A percentile compares a stretch with the other conserved stretches of the same genome.
phyloP scores from a whole-genome alignment of 1,140 invertebrate species.

The Schlechtendalia chinensis region DNA sequence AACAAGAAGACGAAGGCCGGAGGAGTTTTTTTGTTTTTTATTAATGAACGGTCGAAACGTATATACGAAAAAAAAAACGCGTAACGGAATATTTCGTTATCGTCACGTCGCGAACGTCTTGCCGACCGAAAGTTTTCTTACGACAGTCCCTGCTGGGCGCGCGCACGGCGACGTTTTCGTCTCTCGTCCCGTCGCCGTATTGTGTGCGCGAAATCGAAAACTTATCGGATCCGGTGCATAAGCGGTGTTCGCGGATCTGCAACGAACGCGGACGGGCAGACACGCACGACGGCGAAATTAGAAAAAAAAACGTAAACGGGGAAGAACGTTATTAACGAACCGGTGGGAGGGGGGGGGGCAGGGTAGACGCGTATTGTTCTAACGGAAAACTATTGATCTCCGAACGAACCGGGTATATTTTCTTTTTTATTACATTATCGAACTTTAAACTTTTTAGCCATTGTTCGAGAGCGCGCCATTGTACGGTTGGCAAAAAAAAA shows the following conservation, averaged over 20 bases:
- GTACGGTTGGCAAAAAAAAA: too few species aligned
- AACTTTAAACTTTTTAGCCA: slow-evolving; percentile 50
- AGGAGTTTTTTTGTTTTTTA: background rate
- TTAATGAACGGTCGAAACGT: slow-evolving; percentile 12
- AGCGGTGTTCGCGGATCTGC: slow-evolving; percentile 26
- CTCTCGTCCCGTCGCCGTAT: background rate
- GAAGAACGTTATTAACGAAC: slow-evolving; percentile 33
- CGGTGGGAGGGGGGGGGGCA: too few species aligned
- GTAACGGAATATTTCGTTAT: slow-evolving; percentile 14
- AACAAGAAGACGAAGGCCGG: too few species aligned
- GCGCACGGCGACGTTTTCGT: too few species aligned
- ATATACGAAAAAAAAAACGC: background rate
- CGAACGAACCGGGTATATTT: slow-evolving; percentile 19
- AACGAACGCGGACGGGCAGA: background rate
- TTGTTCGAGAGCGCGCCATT: slow-evolving; percentile 29
- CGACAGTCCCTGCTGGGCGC: too few species aligned
- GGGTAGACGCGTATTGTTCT: slow-evolving; percentile 27
- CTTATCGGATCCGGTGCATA: slow-evolving; percentile 45
- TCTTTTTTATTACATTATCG: slow-evolving; percentile 45
- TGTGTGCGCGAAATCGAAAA: slow-evolving; percentile 37
- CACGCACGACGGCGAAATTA: slow-evolving; percentile 20
- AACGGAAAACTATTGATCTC: slow-evolving; percentile 48
- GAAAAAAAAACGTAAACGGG: slow-evolving; percentile 14
- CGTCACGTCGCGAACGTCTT: slow-evolving; percentile 17
- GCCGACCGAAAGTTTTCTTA: slow-evolving; percentile 10